Conservation (phyloP, 1,140 invertebrate species). For the Aphis craccivora region DNA sequence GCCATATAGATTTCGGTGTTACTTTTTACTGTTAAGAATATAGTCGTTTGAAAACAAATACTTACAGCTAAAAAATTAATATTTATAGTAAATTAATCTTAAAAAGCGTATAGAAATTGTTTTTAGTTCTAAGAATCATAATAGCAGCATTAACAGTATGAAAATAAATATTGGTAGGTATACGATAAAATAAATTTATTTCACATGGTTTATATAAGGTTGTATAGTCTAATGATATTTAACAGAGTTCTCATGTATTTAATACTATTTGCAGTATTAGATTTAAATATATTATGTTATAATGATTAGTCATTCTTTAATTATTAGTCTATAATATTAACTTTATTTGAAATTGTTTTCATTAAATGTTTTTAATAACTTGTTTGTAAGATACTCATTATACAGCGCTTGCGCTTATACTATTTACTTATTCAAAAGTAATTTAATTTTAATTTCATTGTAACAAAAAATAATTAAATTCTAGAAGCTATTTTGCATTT, state of each 20-base stretch:
- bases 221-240: background rate
- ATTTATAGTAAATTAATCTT: background rate
- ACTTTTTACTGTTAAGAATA: too few relatives aligned
- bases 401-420: background rate
- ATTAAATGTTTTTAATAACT: background rate
- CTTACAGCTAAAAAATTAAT: too few relatives aligned
- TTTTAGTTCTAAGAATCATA: background rate
- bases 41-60: too few relatives aligned
- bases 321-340: background rate
- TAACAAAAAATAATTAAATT: background rate
- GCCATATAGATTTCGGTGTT: too few relatives aligned
- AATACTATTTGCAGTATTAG: background rate
- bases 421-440: background rate
- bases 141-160: background rate
- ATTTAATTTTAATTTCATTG: background rate
- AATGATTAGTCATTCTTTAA: background rate
- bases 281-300: background rate
- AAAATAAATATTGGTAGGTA: background rate
- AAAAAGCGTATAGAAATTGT: background rate
- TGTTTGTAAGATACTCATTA: background rate
- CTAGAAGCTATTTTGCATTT: background rate
- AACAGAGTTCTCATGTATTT: background rate
- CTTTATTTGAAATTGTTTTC: background rate
- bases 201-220: background rate
- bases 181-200: background rate